A percentile compares a stretch with the other conserved stretches of the same genome.
Evolutionary conservation across 2,888 invertebrate genomes (phyloP).

Genomic region (Hyles lineata): DNA sequence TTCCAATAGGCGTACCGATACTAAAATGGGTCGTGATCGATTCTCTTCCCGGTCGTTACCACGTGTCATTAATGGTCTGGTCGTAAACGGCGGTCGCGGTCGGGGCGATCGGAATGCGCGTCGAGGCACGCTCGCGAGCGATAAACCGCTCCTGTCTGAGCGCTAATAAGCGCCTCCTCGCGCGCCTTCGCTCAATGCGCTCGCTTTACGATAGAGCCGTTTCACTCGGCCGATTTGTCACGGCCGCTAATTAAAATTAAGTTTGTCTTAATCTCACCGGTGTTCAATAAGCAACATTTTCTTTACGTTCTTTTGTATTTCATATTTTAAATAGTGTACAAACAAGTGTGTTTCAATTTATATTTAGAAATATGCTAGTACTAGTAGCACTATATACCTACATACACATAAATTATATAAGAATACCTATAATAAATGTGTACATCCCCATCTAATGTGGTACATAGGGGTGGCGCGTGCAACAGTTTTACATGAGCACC

Average conservation of each 20-base stretch:
- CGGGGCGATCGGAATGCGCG: conserved; percentile 72
- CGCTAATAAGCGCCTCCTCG: conserved; percentile 63
- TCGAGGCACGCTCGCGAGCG: conserved; percentile 67
- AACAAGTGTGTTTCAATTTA: no score
- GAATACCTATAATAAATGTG: conserved; percentile 8
- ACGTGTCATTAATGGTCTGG: conserved; percentile 72
- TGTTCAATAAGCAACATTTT: neutral
- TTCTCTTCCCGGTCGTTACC: conserved; percentile 78
- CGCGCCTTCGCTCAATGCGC: conserved; percentile 51
- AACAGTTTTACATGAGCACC: conserved; percentile 81
- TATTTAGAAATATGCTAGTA: no score
- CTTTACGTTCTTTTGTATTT: neutral
- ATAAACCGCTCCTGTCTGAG: conserved; percentile 60
- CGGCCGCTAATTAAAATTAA: conserved; percentile 67
- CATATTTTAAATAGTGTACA: neutral
- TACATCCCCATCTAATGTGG: conserved; percentile 29
- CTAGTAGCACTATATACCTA: neutral
- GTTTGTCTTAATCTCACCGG: conserved; percentile 31
- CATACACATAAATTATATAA: neutral
- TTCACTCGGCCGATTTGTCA: conserved; percentile 58
- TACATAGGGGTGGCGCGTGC: conserved; percentile 78
- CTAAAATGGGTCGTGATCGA: conserved; percentile 74
- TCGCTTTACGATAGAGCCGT: conserved; percentile 51
- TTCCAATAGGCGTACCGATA: conserved; percentile 52
- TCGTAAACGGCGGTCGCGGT: conserved; percentile 70